Percentiles rank a stretch among this genome's conserved stretches.
phyloP scores from a whole-genome alignment of 2,888 invertebrate species.

The Sesamia inferens region DNA sequence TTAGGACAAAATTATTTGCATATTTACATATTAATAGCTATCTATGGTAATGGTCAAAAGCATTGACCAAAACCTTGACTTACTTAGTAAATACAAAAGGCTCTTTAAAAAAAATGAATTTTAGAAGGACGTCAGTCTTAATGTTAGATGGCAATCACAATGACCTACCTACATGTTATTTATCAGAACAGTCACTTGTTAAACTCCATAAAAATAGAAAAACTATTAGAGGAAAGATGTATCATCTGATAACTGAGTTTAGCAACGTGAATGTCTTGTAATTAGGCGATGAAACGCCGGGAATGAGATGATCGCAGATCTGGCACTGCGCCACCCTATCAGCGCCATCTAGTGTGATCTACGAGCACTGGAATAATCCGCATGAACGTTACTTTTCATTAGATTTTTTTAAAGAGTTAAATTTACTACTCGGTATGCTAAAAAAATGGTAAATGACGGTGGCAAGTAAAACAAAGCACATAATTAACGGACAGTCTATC shows the following conservation, averaged over 20 bases:
- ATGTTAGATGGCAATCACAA: constrained; percentile 22
- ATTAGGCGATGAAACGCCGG: constrained; percentile 80
- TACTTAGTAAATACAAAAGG: neutral
- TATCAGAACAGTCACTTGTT: constrained; percentile 33
- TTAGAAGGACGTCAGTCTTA: neutral
- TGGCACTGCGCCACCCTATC: constrained; percentile 86
- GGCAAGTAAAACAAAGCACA: constrained; percentile 74
- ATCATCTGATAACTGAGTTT: constrained; percentile 62
- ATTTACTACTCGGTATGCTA: constrained; percentile 20
- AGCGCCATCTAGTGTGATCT: constrained; percentile 87
- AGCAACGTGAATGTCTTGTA: constrained; percentile 74
- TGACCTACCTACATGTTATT: constrained; percentile 33
- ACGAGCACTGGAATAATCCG: constrained; percentile 78
- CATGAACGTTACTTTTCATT: constrained; percentile 60
- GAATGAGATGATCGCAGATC: constrained; percentile 80
- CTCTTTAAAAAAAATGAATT: constrained; percentile 1
- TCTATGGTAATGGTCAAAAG: neutral
- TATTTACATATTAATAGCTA: neutral
- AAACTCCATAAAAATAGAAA: constrained; percentile 60
- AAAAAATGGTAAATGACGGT: constrained; percentile 63
- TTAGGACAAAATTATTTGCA: neutral
- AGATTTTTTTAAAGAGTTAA: constrained; percentile 41
- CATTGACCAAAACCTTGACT: constrained; percentile 5
- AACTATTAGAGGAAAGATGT: constrained; percentile 58
- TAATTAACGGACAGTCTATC: constrained; percentile 85